phyloP scores from a whole-genome alignment of 2,797 vertebrate genomes.

The Coluber constrictor region DNA sequence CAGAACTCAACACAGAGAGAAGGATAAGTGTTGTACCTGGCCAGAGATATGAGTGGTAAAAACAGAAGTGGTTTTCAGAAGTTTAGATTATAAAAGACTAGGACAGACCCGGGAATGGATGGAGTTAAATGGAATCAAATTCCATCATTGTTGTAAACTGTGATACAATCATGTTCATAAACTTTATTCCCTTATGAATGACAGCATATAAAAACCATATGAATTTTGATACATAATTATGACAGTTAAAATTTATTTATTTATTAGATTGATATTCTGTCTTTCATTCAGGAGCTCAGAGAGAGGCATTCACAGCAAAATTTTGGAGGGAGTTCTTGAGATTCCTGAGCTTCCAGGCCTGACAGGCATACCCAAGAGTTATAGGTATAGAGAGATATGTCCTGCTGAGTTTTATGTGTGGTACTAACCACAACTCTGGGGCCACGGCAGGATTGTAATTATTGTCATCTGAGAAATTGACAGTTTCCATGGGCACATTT shows the following conservation, averaged over 20 bases:
- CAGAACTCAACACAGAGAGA: not conserved
- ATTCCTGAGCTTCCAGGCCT: too few species aligned
- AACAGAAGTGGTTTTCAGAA: not conserved
- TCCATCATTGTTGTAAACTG: not conserved
- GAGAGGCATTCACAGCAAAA: not conserved
- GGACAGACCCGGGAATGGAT: too few species aligned
- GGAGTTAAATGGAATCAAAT: not conserved
- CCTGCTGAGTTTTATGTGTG: not conserved
- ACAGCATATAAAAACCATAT: not conserved
- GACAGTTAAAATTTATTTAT: not conserved
- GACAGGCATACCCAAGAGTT: not conserved
- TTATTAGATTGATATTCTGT: not conserved
- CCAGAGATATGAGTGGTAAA: not conserved
- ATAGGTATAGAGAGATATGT: not conserved
- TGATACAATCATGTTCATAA: not conserved
- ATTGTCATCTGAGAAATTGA: not conserved
- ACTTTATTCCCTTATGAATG: not conserved
- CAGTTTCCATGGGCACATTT: not conserved
- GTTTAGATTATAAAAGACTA: not conserved
- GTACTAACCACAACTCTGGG: not conserved
- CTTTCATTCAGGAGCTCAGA: not conserved
- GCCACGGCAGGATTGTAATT: not conserved
- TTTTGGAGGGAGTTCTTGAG: too few species aligned
- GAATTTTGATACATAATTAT: not conserved
- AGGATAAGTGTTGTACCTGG: not conserved